These are phyloP conservation scores for Sphaeridia pumilis DNA, from an alignment of 2,888 invertebrate species.

Conservation along the genomic window DNA sequence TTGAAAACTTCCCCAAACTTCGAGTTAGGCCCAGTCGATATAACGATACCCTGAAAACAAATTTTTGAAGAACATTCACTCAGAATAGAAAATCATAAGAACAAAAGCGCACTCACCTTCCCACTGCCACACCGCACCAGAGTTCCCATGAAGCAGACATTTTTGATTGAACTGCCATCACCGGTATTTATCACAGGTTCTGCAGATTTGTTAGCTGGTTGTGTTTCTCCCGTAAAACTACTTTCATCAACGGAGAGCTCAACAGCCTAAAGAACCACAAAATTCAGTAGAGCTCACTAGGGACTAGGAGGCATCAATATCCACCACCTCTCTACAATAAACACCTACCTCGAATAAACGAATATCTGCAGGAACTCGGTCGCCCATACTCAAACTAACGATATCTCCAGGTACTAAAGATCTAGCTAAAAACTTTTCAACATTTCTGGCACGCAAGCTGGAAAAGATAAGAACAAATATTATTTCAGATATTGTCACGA, in stretches of 20 bases:
- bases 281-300: constrained; percentile 1
- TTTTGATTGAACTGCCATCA: constrained; percentile 43
- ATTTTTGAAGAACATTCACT: constrained; percentile 2
- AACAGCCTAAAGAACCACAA: constrained; percentile 47
- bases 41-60: constrained; percentile 72
- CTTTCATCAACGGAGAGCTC: constrained; percentile 95
- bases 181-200: constrained; percentile 53
- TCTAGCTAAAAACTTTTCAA: constrained; percentile 82
- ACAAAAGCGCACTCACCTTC: constrained; percentile 50
- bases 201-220: constrained; percentile 71
- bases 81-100: background rate
- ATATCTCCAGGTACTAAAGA: constrained; percentile 96
- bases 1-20: constrained; percentile 98
- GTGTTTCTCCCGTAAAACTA: constrained; percentile 97
- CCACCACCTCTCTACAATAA: background rate
- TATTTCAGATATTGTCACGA: background rate
- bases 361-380: constrained; percentile 92
- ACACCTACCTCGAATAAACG: constrained; percentile 65
- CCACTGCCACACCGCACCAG: constrained; percentile 90
- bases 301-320: constrained; percentile 2
- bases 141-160: constrained; percentile 97
- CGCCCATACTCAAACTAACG: constrained; percentile 82
- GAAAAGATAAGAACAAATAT: constrained; percentile 31
- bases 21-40: constrained; percentile 90
- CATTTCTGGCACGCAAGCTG: constrained; percentile 72